Evolutionary conservation across 2,888 invertebrate genomes (phyloP).

Genomic region (Crocallis elinguaria): DNA sequence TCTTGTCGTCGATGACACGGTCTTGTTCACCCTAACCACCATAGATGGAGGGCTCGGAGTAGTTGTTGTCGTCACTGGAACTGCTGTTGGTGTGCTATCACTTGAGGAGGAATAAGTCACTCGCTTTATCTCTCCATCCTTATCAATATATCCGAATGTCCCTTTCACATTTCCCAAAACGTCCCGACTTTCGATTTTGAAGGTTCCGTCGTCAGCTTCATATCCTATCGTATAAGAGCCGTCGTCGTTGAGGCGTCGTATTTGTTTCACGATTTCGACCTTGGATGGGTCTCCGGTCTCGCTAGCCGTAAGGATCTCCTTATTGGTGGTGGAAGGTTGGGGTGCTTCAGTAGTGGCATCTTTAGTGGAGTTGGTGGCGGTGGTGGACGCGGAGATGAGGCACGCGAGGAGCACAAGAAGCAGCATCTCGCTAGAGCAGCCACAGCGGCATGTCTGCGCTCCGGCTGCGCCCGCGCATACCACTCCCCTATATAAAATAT

Average conservation of each 20-base stretch:
- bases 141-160: slow-evolving; percentile 92
- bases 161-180: slow-evolving; percentile 92
- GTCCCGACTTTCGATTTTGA: slow-evolving; percentile 93
- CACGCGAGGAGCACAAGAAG: slow-evolving; percentile 67
- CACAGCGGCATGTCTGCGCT: slow-evolving; percentile 77
- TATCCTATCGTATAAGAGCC: slow-evolving; percentile 94
- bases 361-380: slow-evolving; percentile 55
- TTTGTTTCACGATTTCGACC: slow-evolving; percentile 92
- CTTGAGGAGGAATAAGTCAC: slow-evolving; percentile 88
- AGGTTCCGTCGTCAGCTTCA: slow-evolving; percentile 93
- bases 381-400: slow-evolving; percentile 50
- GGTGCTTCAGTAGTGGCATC: slow-evolving; percentile 56
- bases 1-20: slow-evolving; percentile 82
- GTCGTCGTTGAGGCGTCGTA: slow-evolving; percentile 91
- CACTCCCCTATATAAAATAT: slow-evolving; percentile 81
- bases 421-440: slow-evolving; percentile 72
- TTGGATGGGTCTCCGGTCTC: slow-evolving; percentile 89
- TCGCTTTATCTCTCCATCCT: slow-evolving; percentile 90
- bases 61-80: slow-evolving; percentile 63
- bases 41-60: slow-evolving; percentile 71
- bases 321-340: slow-evolving; percentile 69
- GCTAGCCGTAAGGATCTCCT: slow-evolving; percentile 84
- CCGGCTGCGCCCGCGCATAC: slow-evolving; percentile 68
- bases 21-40: slow-evolving; percentile 78
- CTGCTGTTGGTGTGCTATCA: slow-evolving; percentile 75